These are phyloP conservation scores for Geophilus truncorum DNA, from an alignment of 2,888 invertebrate genomes.

Conservation along the genomic window DNA sequence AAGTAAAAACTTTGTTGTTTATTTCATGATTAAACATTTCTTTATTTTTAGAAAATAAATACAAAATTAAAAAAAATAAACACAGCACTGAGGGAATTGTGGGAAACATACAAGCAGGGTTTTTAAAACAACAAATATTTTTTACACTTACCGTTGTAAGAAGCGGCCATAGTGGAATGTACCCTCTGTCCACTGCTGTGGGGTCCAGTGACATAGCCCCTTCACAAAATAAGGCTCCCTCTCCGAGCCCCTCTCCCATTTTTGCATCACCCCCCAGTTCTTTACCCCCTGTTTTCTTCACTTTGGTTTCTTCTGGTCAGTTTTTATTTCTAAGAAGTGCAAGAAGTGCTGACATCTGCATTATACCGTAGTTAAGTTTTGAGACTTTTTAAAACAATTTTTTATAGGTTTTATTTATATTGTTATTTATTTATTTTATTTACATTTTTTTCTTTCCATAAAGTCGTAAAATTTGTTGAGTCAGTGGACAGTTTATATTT, in stretches of 20 bases:
- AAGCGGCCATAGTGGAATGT: conserved; percentile 16
- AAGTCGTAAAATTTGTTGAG: no score
- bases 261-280: background rate
- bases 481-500: background rate
- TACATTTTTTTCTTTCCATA: no score
- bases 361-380: no score
- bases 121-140: background rate
- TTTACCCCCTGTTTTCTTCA: conserved; percentile 7
- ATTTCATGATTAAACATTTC: no score
- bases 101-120: background rate
- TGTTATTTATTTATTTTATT: no score
- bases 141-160: conserved; percentile 9
- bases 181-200: conserved; percentile 20
- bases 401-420: no score
- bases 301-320: conserved; percentile 18
- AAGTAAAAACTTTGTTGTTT: background rate
- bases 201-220: conserved; percentile 6
- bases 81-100: no score
- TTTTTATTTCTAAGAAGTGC: background rate
- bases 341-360: no score
- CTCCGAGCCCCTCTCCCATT: background rate
- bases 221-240: background rate
- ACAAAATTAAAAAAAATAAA: background rate
- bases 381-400: no score
- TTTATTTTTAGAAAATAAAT: background rate